A percentile compares a stretch with the other conserved stretches of the same genome.
Evolutionary conservation across 2,113 vertebrate genomes (phyloP).

Genomic region (Leucoraja erinaceus): DNA sequence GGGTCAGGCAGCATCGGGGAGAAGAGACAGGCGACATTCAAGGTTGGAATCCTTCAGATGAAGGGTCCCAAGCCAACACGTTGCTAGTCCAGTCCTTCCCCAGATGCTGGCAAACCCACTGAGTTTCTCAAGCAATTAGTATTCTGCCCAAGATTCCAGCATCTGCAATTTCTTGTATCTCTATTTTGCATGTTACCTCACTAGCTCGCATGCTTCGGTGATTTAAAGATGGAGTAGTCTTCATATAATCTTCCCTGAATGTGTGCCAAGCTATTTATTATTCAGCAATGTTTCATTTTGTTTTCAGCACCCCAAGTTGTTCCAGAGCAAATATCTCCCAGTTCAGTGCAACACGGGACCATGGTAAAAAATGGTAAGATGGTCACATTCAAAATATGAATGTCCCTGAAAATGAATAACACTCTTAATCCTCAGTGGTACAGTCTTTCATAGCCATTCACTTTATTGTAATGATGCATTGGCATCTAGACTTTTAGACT

Average conservation of each 20-base stretch:
- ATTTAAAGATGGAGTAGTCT: not conserved
- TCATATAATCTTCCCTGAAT: not conserved
- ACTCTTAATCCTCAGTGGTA: not conserved
- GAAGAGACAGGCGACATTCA: no score
- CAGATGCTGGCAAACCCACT: no score
- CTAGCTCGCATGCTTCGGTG: not conserved
- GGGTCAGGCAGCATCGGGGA: no score
- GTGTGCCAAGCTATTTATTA: not conserved
- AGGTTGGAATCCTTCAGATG: no score
- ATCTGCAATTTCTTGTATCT: no score
- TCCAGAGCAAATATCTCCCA: constrained; percentile 19
- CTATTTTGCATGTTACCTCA: not conserved
- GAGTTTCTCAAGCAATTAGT: no score
- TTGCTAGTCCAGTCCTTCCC: no score
- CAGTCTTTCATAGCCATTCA: not conserved
- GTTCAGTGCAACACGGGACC: constrained; percentile 28
- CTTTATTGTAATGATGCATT: not conserved
- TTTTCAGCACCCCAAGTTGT: constrained; percentile 21
- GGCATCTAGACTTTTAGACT: no score
- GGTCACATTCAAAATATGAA: not conserved
- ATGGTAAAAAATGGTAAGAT: constrained; percentile 26
- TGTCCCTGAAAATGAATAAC: not conserved
- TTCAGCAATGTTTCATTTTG: not conserved
- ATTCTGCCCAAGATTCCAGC: no score
- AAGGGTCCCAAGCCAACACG: no score